phyloP scores from a whole-genome alignment of 2,888 invertebrate genomes.

The Dryobotodes eremita region DNA sequence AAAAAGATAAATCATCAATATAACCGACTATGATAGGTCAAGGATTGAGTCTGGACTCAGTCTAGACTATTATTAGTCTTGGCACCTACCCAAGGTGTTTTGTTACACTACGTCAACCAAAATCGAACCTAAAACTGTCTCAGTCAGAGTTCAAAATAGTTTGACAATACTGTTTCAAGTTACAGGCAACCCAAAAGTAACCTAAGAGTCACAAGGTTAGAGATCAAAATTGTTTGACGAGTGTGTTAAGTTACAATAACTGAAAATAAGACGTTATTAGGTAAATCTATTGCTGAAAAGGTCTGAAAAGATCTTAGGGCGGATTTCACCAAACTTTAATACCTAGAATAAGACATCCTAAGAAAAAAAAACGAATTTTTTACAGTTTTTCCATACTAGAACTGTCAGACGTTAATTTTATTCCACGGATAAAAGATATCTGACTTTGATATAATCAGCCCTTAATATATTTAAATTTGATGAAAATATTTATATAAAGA shows the following conservation, averaged over 20 bases:
- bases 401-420: too few relatives aligned
- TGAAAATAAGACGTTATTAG: not conserved
- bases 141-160: not conserved
- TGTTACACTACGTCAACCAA: not conserved
- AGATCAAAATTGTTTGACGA: not conserved
- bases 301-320: not conserved
- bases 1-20: constrained; percentile 36
- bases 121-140: not conserved
- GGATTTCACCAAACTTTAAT: too few relatives aligned
- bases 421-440: too few relatives aligned
- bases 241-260: not conserved
- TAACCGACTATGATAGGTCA: constrained; percentile 43
- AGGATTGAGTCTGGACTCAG: constrained; percentile 50
- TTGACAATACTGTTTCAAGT: not conserved
- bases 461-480: not conserved
- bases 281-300: not conserved
- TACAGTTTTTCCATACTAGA: too few relatives aligned
- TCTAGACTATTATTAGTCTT: constrained; percentile 58
- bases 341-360: too few relatives aligned
- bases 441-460: too few relatives aligned
- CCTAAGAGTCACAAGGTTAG: not conserved
- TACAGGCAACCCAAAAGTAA: not conserved
- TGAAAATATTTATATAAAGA: not conserved
- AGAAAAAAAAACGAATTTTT: too few relatives aligned
- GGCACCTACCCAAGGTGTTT: constrained; percentile 51